Evolutionary conservation across 1,140 invertebrate species (phyloP), one percentile per base, ranked within the genome.

Genomic region (Hypsibius dujardini): DNA sequence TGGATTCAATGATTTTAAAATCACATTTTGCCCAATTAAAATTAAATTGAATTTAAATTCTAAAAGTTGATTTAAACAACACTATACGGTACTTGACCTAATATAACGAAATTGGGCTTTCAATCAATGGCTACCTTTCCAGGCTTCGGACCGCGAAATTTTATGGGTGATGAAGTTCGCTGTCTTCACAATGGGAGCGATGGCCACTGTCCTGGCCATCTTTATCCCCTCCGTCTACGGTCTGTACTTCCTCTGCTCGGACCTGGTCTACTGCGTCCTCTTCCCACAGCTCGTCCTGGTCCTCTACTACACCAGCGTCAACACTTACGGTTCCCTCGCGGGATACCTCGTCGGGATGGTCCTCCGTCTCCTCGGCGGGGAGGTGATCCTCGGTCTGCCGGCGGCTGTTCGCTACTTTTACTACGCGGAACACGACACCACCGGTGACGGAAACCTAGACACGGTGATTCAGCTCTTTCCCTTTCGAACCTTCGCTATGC

Each of bases 221-320:
- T 92, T 89, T 59, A 95, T 98, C 75, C 88, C 90, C 72, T 95
- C 92, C 70, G 96, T 98, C 77, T 98, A 98, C 79, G 92, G 90
- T 1, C 82, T 98, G 15, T 98, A 94, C 94, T 90, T 83, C 71
- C 89, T 98, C 84, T 97, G 94, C 80, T 95, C 93, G 14, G 95
- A 98, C 81, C 81, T 97, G 75, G 92, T 96, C 50, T 98, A 96
- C 83, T 92, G 95, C 71, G 95, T 98, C 76, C 84, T 98, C 71
- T 98, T 98, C 80, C 95, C 95, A 0, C 92, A 95, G 81, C 85
- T 98, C n/a, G 83, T 96, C 69, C 94, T 92, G 86, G 94, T 97
- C 74, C 91, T 98, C 2, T 93, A 97, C 81, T 92, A 93, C 79
- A 90, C 91, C 79, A 83, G 88, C 77, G 92, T 90, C 81, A 98